Conservation (phyloP, 1,140 invertebrate species). For the Tetragnatha versicolor region DNA sequence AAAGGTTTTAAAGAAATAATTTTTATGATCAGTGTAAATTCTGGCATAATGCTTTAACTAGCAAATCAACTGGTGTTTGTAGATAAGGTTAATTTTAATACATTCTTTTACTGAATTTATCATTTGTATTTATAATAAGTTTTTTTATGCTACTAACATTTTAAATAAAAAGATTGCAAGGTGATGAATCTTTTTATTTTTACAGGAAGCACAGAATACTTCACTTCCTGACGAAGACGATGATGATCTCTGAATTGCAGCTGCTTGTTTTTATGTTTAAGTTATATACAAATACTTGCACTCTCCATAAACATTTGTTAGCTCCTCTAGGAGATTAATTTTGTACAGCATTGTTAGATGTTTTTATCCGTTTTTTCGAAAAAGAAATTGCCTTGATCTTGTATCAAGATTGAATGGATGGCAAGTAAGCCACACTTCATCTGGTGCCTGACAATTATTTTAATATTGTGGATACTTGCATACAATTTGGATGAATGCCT, state of each 20-base stretch:
- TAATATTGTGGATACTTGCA: slow-evolving; percentile 34
- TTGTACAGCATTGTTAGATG: slow-evolving; percentile 40
- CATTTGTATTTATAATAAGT: too few species aligned
- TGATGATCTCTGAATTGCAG: slow-evolving; percentile 81
- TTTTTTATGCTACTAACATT: too few species aligned
- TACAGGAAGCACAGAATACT: slow-evolving; percentile 84
- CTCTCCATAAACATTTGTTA: slow-evolving; percentile 39
- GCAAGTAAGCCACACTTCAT: background rate
- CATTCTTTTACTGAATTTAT: too few species aligned
- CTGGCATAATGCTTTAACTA: too few species aligned
- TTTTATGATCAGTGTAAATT: too few species aligned
- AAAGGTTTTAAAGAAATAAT: too few species aligned
- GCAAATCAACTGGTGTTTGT: too few species aligned
- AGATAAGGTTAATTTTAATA: too few species aligned
- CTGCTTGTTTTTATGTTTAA: slow-evolving; percentile 24
- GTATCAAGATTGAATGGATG: background rate
- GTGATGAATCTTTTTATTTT: slow-evolving; percentile 38
- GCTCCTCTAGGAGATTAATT: slow-evolving; percentile 23
- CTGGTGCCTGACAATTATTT: slow-evolving; percentile 43
- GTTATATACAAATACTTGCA: slow-evolving; percentile 14
- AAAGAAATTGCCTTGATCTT: background rate
- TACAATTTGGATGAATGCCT: slow-evolving; percentile 30
- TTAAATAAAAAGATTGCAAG: too few species aligned
- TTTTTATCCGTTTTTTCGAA: slow-evolving; percentile 26
- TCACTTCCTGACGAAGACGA: slow-evolving; percentile 92